A percentile compares a stretch with the other conserved stretches of the same genome.
These are phyloP conservation scores for Notothenia coriiceps DNA, from an alignment of 2,113 vertebrate species.

Conservation along the genomic window DNA sequence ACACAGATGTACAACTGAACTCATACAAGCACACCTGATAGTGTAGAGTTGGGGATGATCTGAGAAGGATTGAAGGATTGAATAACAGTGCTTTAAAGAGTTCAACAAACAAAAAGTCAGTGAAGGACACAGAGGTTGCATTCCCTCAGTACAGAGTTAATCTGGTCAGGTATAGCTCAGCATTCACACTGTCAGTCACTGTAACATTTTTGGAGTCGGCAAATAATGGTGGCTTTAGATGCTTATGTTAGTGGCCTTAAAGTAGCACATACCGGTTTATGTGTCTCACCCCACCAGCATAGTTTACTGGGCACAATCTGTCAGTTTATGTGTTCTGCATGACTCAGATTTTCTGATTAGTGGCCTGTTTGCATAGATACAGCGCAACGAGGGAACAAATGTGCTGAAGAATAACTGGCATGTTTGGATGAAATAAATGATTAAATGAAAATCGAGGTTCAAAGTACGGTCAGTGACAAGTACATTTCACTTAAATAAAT, in stretches of 20 bases:
- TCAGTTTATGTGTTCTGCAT: conserved; percentile 72
- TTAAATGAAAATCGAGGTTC: conserved; percentile 34
- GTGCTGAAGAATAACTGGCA: conserved; percentile 39
- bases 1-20: not conserved
- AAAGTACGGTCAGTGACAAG: conserved; percentile 20
- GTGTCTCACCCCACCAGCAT: conserved; percentile 32
- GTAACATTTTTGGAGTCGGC: conserved; percentile 3
- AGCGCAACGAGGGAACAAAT: conserved; percentile 67
- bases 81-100: not conserved
- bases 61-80: not conserved
- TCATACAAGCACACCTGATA: not conserved
- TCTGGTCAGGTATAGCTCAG: conserved; percentile 12
- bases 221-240: conserved; percentile 45
- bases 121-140: not conserved
- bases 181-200: conserved; percentile 39
- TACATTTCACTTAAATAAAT: not conserved
- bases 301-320: conserved; percentile 53
- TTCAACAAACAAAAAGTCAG: not conserved
- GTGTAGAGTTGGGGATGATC: not conserved
- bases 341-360: conserved; percentile 81
- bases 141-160: conserved; percentile 16
- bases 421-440: conserved; percentile 41
- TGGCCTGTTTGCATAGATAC: conserved; percentile 74
- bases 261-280: conserved; percentile 42
- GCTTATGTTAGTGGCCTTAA: conserved; percentile 27